Evolutionary conservation across 1,140 invertebrate species (phyloP).

Genomic region (Drosophila nasuta): DNA sequence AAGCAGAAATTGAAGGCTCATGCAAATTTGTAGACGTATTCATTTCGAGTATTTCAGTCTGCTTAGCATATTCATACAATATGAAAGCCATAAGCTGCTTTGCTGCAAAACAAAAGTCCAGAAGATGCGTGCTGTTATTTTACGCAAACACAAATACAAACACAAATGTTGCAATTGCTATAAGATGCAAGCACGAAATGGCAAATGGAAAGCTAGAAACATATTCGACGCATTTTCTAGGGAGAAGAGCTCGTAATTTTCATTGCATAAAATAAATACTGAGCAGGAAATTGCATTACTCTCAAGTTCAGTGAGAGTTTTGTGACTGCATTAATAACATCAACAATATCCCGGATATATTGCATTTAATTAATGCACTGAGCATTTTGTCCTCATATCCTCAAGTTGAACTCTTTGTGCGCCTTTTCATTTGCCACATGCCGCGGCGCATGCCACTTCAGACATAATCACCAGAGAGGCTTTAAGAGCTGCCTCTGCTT

Average conservation of each 20-base stretch:
- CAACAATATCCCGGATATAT: constrained; percentile 49
- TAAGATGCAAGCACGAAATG: background rate
- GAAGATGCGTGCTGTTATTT: background rate
- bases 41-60: background rate
- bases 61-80: constrained; percentile 2
- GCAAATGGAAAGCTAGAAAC: constrained; percentile 29
- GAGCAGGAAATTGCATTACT: constrained; percentile 3
- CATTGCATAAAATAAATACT: constrained; percentile 4
- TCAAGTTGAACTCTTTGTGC: constrained; percentile 44
- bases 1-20: constrained; percentile 63
- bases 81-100: constrained; percentile 27
- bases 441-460: constrained; percentile 52
- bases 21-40: constrained; percentile 50
- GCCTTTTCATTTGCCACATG: constrained; percentile 2
- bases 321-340: constrained; percentile 27
- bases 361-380: constrained; percentile 76
- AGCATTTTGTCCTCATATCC: constrained; percentile 48
- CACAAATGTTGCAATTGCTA: too few species aligned
- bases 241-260: background rate
- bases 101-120: constrained; percentile 1
- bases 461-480: constrained; percentile 61
- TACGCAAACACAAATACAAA: background rate
- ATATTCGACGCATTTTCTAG: constrained; percentile 23
- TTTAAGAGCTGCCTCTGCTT: background rate
- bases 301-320: background rate